phyloP scores from a whole-genome alignment of 2,888 invertebrate species.

The Nephrocerus scutellatus region DNA sequence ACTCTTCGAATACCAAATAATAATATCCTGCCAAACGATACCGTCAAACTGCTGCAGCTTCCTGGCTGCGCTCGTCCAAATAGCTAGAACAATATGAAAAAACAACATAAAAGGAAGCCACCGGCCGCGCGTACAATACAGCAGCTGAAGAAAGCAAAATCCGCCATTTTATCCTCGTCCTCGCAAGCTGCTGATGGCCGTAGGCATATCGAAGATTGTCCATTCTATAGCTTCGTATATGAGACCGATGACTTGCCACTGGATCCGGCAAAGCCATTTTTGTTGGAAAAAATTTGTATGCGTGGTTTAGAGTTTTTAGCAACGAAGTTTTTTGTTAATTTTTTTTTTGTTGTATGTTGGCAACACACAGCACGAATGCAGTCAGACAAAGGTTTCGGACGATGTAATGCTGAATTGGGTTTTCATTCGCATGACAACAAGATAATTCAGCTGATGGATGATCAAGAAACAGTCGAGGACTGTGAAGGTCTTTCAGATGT shows the following conservation, averaged over 20 bases:
- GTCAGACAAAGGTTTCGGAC: constrained; percentile 35
- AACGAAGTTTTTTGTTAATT: background rate
- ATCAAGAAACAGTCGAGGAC: constrained; percentile 24
- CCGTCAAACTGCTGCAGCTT: background rate
- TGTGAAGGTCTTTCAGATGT: constrained; percentile 29
- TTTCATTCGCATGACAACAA: constrained; percentile 32
- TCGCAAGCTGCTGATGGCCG: constrained; percentile 21
- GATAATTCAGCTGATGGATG: constrained; percentile 17
- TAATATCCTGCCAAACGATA: too few relatives aligned
- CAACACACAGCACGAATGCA: constrained; percentile 39
- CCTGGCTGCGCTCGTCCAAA: constrained; percentile 14
- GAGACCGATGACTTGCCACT: constrained; percentile 43
- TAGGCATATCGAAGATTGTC: constrained; percentile 39
- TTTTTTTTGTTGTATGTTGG: constrained; percentile 4
- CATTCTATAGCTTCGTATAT: constrained; percentile 41
- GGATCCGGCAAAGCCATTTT: constrained; percentile 40
- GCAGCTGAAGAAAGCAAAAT: constrained; percentile 12
- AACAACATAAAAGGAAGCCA: constrained; percentile 1
- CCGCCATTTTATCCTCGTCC: constrained; percentile 7
- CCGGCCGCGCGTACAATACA: constrained; percentile 11
- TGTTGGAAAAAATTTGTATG: constrained; percentile 40
- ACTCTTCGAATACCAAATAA: too few relatives aligned
- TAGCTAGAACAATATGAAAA: background rate
- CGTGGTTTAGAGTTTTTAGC: background rate
- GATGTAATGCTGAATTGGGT: constrained; percentile 39